These are phyloP conservation scores for Microhierax caerulescens DNA, from an alignment of 2,797 vertebrate species.

Conservation along the genomic window DNA sequence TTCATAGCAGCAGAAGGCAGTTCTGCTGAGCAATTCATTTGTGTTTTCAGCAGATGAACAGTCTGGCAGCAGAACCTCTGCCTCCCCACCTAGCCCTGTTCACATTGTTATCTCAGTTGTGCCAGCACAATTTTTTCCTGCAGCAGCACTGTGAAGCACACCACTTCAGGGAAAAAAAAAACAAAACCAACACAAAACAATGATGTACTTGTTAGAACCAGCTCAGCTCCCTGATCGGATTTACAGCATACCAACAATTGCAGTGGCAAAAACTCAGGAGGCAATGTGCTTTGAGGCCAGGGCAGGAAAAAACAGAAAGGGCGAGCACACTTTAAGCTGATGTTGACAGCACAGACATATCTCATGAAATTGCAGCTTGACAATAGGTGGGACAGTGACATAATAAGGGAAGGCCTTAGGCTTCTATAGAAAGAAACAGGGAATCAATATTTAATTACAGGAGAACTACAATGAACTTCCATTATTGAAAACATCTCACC, in stretches of 20 bases:
- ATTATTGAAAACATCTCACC: background rate
- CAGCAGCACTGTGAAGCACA: slow-evolving; percentile 37
- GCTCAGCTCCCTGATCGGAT: slow-evolving; percentile 17
- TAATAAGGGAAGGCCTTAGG: background rate
- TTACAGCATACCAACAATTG: background rate
- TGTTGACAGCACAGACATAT: background rate
- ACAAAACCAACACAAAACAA: background rate
- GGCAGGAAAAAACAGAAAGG: background rate
- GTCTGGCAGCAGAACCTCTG: slow-evolving; percentile 19
- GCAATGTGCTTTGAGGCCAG: background rate
- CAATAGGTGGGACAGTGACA: background rate
- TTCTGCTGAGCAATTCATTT: background rate
- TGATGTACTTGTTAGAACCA: slow-evolving; percentile 51
- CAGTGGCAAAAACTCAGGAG: background rate
- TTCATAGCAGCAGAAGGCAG: background rate
- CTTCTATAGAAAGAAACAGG: background rate
- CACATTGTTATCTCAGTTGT: slow-evolving; percentile 10
- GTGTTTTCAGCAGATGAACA: background rate
- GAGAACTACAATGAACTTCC: background rate
- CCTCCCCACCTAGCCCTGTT: background rate
- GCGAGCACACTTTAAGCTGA: background rate
- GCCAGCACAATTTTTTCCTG: slow-evolving; percentile 44
- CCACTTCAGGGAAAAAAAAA: background rate
- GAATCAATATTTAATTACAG: slow-evolving; percentile 33
- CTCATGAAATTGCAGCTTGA: background rate